Base-by-base conservation (phyloP, 2,797 vertebrate species). In the Crocodylus rhombifer region DNA sequence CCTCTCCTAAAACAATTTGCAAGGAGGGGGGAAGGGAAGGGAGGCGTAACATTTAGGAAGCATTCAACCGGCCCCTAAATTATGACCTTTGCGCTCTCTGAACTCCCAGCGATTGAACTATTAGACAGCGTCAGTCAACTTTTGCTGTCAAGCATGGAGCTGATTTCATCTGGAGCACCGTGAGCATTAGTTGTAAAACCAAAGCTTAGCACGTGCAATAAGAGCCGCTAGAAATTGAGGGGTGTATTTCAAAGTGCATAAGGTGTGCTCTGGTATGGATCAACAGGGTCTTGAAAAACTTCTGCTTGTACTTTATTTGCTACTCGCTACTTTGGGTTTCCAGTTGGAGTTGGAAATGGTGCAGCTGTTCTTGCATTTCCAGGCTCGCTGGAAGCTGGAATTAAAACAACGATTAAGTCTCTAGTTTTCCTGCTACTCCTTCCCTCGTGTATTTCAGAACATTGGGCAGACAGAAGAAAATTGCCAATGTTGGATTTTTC, bases 101-200 rank as follows among this genome's bases (percentile, higher is more conserved):
- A 92, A 69, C 77, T 91, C 86, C 86, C 87, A 96, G 84, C 64
- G 91, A 93, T 95, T 96, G 94, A 88, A 87, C 93, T 90, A 89
- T 89, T 90, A 95, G 90, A 96, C 95, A 95, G 80, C 90, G 77
- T 90, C 96, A 95, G 92, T 88, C 91, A 87, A 95, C 84, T 93
- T 95, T 84, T 92, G 69, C 86, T 69, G 89, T 94, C 95, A 93
- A 82, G 89, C 91, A 93, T 80, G 62, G 74, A 95, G 90, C 87
- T 1, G 74, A 94, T 96, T 95, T 95, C 95, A 65, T 82, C 93
- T 92, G 90, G 81, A 88, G 88, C 57, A 79, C 57, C 62, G 87
- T 30, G 58, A 89, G 91, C 63, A 81, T 81, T 90, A 89, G 15
- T 74, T 86, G 64, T 79, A 80, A 89, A 86, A 81, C 77, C 0